These are phyloP conservation scores for Melanaphis sacchari DNA, from an alignment of 1,140 invertebrate species.

Conservation along the genomic window DNA sequence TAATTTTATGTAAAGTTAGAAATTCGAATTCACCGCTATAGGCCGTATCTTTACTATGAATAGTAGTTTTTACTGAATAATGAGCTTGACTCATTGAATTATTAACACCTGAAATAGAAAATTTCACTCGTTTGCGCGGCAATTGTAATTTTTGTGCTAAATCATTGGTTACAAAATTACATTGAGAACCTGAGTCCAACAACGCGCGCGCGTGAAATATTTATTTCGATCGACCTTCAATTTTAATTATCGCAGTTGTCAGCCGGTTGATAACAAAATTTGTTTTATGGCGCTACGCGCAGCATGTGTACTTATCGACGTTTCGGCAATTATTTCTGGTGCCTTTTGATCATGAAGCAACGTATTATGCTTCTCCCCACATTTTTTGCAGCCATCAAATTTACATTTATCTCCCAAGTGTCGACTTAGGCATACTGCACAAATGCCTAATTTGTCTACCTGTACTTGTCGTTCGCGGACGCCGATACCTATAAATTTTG, in stretches of 20 bases:
- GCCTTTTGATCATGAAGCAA: not conserved
- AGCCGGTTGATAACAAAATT: not conserved
- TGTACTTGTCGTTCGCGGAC: not conserved
- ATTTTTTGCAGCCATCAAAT: not conserved
- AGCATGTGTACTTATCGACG: not conserved
- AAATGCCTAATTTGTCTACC: not conserved
- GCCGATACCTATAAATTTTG: not conserved
- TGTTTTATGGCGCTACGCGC: too few relatives aligned
- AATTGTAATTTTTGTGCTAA: not conserved
- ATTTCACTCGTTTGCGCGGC: not conserved
- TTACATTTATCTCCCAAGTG: not conserved
- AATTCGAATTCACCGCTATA: not conserved
- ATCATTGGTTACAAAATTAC: not conserved
- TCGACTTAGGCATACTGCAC: not conserved
- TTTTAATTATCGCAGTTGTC: not conserved
- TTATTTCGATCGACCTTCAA: not conserved
- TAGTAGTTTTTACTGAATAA: not conserved
- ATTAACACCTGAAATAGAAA: not conserved
- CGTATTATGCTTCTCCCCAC: not conserved
- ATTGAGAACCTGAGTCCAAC: not conserved
- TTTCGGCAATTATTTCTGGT: not conserved
- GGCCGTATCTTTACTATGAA: not conserved
- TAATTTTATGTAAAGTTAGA: not conserved
- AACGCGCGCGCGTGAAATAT: not conserved
- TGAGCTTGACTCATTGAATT: not conserved